Base-by-base conservation (phyloP, 2,888 invertebrate species). In the Eumacrocentrus americanus region DNA sequence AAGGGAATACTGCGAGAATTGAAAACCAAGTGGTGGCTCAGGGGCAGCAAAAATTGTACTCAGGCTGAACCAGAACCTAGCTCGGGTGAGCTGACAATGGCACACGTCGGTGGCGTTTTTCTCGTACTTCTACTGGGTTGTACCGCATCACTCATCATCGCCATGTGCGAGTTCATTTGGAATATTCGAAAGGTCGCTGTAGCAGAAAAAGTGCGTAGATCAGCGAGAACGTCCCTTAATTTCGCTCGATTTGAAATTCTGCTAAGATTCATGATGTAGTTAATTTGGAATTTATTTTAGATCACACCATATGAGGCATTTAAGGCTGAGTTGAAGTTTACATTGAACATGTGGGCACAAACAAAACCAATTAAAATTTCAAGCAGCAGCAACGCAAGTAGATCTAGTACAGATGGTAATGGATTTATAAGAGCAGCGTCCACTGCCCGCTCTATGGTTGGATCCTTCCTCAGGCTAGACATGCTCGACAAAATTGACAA, bases 21-120 rank as follows among this genome's bases (percentile, higher is more conserved):
- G 53, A 96, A 96, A 81, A 88, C 90, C 56, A 91, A 90, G 74
- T 98, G 97, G 97, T 98, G 97, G 97, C 88, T 89, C 72, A 83
- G 86, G 74, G 85, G 86, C 2, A 86, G 86, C 29, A 83, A 85
- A 37, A 81, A 82, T 58, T 90, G 90, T 76, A 72, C 73, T 1
- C 80, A 78, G 0, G 70, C 74, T 61, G 75, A 73, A n/a, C 76
- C 76, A 37, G 77, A 78, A 3, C 75, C 81, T 0, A 82, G 81
- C 52, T 84, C 84, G 5, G 85, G 85, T 12, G 88, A 88, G 46
- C 81, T 95, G 52, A 90, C 91, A 61, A 85, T 97, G 82, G 87
- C 89, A 67, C 94, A 97, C 80, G 94, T 95, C 0, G 95, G 95
- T 67, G 95, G 96, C 67, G 93, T 95, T 46, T 96, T 95, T 78